Conservation (phyloP, 1,140 invertebrate species). For the Heliconius nattereri region DNA sequence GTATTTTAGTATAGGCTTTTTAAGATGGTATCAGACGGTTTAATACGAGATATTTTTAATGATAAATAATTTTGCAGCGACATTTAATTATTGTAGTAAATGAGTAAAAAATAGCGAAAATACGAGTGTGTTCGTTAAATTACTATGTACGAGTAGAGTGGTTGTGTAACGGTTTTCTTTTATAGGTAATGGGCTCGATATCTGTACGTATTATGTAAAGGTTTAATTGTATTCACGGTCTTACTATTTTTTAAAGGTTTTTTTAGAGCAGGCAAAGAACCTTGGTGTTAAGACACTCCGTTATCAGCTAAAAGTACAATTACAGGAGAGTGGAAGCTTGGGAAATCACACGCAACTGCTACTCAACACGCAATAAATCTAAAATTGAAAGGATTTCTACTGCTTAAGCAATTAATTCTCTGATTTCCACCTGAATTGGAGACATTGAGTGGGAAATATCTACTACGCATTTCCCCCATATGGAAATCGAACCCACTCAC, state of each 20-base stretch:
- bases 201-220: not conserved
- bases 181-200: not conserved
- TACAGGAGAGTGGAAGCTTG: not conserved
- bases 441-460: no score
- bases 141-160: not conserved
- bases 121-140: not conserved
- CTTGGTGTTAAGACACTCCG: not conserved
- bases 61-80: conserved; percentile 33
- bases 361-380: not conserved
- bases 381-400: no score
- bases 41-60: conserved; percentile 32
- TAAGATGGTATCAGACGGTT: conserved; percentile 34
- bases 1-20: conserved; percentile 20
- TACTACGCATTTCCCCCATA: no score
- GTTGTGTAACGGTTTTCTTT: not conserved
- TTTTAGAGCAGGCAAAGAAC: not conserved
- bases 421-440: no score
- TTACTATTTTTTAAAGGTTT: no score
- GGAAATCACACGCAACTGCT: no score
- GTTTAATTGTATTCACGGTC: no score
- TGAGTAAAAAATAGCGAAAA: not conserved
- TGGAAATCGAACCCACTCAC: no score
- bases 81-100: conserved; percentile 21
- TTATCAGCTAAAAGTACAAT: not conserved
- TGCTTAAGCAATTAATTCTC: no score